These are phyloP conservation scores for Agonopterix subpropinquella DNA, from an alignment of 2,888 invertebrate species.

Conservation along the genomic window DNA sequence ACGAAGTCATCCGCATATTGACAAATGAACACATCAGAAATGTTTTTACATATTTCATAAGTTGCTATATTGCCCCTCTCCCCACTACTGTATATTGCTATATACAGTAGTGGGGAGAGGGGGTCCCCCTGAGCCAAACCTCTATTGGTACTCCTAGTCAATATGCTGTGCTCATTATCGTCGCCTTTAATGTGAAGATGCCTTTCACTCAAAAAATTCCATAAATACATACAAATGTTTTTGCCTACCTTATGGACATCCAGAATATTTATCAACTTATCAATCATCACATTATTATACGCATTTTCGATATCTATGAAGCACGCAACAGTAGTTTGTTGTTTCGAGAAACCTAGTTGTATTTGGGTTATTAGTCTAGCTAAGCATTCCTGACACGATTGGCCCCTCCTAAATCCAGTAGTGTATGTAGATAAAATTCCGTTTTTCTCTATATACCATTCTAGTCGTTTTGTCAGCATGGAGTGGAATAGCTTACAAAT, in stretches of 20 bases:
- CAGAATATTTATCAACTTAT: not conserved
- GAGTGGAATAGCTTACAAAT: constrained; percentile 7
- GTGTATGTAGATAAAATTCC: constrained; percentile 8
- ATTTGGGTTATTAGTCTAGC: constrained; percentile 5
- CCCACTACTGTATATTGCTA: too few relatives aligned
- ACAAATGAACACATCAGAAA: not conserved
- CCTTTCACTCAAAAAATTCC: not conserved
- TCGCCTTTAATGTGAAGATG: not conserved
- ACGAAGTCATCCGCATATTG: not conserved
- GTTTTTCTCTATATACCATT: constrained; percentile 15
- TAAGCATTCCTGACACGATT: constrained; percentile 8
- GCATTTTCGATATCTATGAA: not conserved
- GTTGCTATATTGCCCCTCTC: not conserved
- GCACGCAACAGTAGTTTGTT: constrained; percentile 3
- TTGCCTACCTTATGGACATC: not conserved
- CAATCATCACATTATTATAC: not conserved
- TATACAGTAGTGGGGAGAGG: not conserved
- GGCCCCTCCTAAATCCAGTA: constrained; percentile 8
- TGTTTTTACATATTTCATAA: not conserved
- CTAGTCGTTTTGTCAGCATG: constrained; percentile 13
- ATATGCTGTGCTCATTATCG: not conserved
- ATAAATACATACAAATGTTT: not conserved
- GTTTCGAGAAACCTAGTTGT: constrained; percentile 10
- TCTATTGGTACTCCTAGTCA: not conserved
- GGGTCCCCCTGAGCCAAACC: not conserved